Conservation (phyloP, 2,113 vertebrate species). For the Lasiurus cinereus region DNA sequence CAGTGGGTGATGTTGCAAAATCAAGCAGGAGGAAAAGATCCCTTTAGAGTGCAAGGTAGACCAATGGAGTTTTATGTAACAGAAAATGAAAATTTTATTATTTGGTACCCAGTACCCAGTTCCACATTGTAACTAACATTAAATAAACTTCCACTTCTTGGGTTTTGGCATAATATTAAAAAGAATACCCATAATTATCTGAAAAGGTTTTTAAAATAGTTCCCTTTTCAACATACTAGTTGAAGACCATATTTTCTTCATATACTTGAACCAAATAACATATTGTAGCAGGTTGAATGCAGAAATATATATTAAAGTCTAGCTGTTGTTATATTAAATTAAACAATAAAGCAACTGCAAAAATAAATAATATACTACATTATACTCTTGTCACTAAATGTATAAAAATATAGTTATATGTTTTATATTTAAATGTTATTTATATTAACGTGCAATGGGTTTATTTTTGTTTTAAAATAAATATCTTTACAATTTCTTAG, state of each 20-base stretch:
- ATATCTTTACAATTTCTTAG: not conserved
- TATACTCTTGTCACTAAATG: not conserved
- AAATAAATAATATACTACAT: not conserved
- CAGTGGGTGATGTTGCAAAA: not conserved
- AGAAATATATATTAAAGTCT: not conserved
- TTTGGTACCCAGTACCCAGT: not conserved
- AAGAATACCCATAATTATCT: constrained; percentile 35
- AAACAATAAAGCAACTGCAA: not conserved
- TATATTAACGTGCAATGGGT: not conserved
- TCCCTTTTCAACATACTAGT: not conserved
- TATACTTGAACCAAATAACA: not conserved
- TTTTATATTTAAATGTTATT: not conserved
- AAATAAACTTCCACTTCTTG: not conserved
- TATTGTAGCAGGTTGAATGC: not conserved
- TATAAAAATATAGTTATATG: constrained; percentile 25
- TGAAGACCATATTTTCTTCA: constrained; percentile 22
- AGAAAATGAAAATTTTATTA: constrained; percentile 5
- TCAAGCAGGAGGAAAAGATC: not conserved
- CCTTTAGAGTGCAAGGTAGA: not conserved
- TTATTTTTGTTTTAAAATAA: constrained; percentile 24
- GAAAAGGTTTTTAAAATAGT: constrained; percentile 30
- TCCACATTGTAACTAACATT: constrained; percentile 14
- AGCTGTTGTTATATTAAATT: constrained; percentile 1
- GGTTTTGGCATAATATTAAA: not conserved
- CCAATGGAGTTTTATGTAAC: constrained; percentile 33